Evolutionary conservation across 53 echinoderm and acorn worm genomes (phyloP), one percentile per base, ranked within the genome.

Genomic region (Paracentrotus lividus): DNA sequence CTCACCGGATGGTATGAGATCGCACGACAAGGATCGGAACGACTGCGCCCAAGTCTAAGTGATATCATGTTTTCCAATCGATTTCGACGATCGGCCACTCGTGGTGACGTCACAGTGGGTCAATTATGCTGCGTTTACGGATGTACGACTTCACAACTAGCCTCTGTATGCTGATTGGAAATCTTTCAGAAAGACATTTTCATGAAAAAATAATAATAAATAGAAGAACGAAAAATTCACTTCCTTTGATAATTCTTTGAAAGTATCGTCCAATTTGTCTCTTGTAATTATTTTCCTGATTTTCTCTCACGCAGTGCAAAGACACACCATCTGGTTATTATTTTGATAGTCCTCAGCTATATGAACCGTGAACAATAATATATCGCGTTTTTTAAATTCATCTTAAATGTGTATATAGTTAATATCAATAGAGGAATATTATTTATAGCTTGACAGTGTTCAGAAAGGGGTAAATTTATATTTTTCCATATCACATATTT

Each of bases 131-230:
- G 90, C 20, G 61, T 65, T 24, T 65, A 42, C 23, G 90, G 90
- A 12, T 90, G 90, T 29, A 64, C 90, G 23, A 12, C 21, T 4
- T 9, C 1, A 65, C n/a, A 90, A 90, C 67, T 90, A 12, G 90
- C 64, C 2, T 44, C 90, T 2, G 90, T 90, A 2, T 90, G 90
- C 67, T 90, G 66, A 90, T 56, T 20, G 3, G 38, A 72, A 72
- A 38, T 18, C 18, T 40, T 38, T 67, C 33, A 38, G 40, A 57
- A 69, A 72, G 72, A 72, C 72, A 38, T 72, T 72, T 72, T 40
- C 32, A 32, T 40, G 36, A 20, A 21, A 69, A 38, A 38, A 72
- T 5, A 1, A 36, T 1, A 72, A 10, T 1, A 40, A 40, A 6
- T 24, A 61, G 8, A 61, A 16, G 8, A 26, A 61, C 24, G 61